Evolutionary conservation across 2,113 vertebrate species (phyloP).

Genomic region (Tragulus kanchil): DNA sequence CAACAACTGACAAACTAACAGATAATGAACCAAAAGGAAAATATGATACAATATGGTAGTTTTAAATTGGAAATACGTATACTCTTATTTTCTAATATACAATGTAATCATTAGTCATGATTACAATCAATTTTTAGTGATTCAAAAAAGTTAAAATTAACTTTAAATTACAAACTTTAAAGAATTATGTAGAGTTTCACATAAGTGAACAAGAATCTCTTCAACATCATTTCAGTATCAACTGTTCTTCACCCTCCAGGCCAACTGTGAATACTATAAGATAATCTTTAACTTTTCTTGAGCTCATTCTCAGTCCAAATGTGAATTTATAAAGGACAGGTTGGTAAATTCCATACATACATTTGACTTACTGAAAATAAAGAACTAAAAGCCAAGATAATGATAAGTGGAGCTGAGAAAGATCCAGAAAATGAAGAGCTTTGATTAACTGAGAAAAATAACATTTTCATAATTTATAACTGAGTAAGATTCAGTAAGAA

Average conservation of each 20-base stretch:
- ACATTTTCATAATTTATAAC: constrained; percentile 10
- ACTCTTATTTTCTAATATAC: constrained; percentile 13
- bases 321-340: constrained; percentile 27
- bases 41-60: not conserved
- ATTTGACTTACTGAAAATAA: constrained; percentile 31
- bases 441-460: constrained; percentile 43
- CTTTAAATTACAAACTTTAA: constrained; percentile 12
- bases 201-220: constrained; percentile 43
- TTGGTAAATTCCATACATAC: not conserved
- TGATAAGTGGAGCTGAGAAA: not conserved
- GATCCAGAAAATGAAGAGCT: constrained; percentile 39
- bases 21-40: not conserved
- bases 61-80: not conserved
- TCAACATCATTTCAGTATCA: constrained; percentile 1
- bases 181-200: not conserved
- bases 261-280: not conserved
- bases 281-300: constrained; percentile 51
- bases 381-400: not conserved
- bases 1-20: constrained; percentile 33
- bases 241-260: not conserved
- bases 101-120: not conserved
- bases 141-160: constrained; percentile 6
- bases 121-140: constrained; percentile 6
- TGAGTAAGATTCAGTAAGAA: not conserved
- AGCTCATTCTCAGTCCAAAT: constrained; percentile 31